Conservation (phyloP, 2,888 invertebrate genomes). For the Sphinx pinastri region DNA sequence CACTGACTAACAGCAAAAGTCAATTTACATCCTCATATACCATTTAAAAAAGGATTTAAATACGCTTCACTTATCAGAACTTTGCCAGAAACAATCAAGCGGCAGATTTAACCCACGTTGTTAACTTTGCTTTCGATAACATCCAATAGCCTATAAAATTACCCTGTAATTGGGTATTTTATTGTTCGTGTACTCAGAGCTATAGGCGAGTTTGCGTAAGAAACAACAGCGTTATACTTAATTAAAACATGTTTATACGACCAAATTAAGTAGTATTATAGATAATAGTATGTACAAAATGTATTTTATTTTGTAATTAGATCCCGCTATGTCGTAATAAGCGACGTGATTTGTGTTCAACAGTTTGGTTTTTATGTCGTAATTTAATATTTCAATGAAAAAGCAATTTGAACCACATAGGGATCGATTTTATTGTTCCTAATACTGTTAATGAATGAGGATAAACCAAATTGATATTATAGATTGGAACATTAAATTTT, state of each 20-base stretch:
- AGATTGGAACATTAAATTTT: neutral
- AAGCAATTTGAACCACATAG: neutral
- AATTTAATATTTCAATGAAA: too few species aligned
- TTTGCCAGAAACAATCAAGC: neutral
- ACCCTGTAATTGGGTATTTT: conserved; percentile 11
- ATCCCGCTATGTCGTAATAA: neutral
- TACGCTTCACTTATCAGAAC: neutral
- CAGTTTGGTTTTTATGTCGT: too few species aligned
- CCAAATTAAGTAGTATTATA: neutral
- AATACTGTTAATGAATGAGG: neutral
- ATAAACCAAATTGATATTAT: neutral
- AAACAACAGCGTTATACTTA: neutral
- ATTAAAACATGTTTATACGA: neutral
- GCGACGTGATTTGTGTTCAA: neutral
- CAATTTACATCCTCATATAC: too few species aligned
- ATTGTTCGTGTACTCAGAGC: conserved; percentile 4
- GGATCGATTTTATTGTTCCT: neutral
- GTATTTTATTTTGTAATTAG: neutral
- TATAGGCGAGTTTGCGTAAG: neutral
- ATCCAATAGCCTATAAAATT: conserved; percentile 16
- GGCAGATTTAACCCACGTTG: neutral
- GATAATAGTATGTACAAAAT: neutral
- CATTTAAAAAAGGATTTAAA: neutral
- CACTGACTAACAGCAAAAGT: too few species aligned
- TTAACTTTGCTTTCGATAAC: conserved; percentile 1